Percentiles rank a stretch among this genome's conserved stretches.
Conservation (phyloP, 1,140 invertebrate genomes). For the Bilobella aurantiaca region DNA sequence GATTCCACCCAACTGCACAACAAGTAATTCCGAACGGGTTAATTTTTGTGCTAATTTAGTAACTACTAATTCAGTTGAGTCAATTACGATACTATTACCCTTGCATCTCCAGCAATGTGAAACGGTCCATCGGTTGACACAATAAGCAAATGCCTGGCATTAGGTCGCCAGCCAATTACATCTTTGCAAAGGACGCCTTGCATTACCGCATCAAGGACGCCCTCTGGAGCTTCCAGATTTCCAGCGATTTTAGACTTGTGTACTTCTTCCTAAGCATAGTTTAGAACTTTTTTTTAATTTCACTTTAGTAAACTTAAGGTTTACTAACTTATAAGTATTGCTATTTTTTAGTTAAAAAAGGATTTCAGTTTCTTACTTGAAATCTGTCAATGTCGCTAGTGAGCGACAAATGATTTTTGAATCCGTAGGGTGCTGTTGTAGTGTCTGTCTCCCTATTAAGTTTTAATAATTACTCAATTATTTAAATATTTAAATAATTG, state of each 20-base stretch:
- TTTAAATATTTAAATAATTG: conserved; percentile 32
- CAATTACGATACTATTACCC: too few relatives aligned
- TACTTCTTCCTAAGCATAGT: conserved; percentile 21
- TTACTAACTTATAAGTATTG: too few relatives aligned
- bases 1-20: conserved; percentile 89
- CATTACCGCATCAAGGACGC: conserved; percentile 67
- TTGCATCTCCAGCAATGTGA: conserved; percentile 55
- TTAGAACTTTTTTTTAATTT: conserved; percentile 42
- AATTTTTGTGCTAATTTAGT: too few relatives aligned
- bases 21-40: conserved; percentile 49
- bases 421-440: conserved; percentile 52
- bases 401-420: conserved; percentile 54
- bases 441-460: background rate
- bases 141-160: background rate
- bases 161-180: conserved; percentile 7
- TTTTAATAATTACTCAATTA: background rate
- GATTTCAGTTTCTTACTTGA: conserved; percentile 3
- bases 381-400: conserved; percentile 44
- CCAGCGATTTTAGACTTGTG: conserved; percentile 47
- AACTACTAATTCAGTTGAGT: too few relatives aligned
- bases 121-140: conserved; percentile 51
- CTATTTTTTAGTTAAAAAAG: too few relatives aligned
- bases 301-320: conserved; percentile 44
- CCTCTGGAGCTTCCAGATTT: conserved; percentile 62
- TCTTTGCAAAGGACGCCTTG: conserved; percentile 54